A percentile compares a stretch with the other conserved stretches of the same genome.
These are phyloP conservation scores for Chaetogeoica ovagalla DNA, from an alignment of 2,888 invertebrate species.

Conservation along the genomic window DNA sequence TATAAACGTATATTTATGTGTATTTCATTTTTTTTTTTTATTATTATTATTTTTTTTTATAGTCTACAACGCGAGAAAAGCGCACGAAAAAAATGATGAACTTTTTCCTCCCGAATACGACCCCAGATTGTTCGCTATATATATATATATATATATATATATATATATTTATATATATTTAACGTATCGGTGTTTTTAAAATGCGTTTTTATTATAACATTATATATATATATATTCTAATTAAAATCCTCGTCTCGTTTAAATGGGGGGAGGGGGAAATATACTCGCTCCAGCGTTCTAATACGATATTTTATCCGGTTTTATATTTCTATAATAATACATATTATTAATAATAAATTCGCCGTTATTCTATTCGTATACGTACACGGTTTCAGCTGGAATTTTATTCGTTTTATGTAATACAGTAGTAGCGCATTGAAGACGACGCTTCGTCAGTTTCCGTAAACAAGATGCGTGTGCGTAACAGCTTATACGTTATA, in stretches of 20 bases:
- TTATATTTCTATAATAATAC: not conserved
- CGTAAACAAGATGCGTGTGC: too few species aligned
- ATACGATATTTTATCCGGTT: slow-evolving; percentile 3
- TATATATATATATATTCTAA: not conserved
- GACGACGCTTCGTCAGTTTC: too few species aligned
- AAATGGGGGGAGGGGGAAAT: too few species aligned
- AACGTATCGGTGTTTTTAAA: not conserved
- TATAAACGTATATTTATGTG: not conserved
- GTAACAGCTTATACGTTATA: too few species aligned
- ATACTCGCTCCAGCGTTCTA: not conserved
- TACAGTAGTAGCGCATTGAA: too few species aligned
- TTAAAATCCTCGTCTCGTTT: not conserved
- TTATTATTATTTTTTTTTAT: too few species aligned
- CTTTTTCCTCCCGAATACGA: not conserved
- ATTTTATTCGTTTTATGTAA: too few species aligned
- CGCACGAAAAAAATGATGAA: not conserved
- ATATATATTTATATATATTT: not conserved
- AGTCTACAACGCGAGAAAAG: not conserved
- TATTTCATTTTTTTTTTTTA: too few species aligned
- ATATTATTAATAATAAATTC: not conserved
- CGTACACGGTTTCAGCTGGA: too few species aligned
- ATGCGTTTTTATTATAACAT: not conserved
- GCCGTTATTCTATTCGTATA: not conserved
- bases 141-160: not conserved
- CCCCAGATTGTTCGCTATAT: too few species aligned